Base-by-base conservation (phyloP, 2,113 vertebrate genomes). In the Centrocercus urophasianus region DNA sequence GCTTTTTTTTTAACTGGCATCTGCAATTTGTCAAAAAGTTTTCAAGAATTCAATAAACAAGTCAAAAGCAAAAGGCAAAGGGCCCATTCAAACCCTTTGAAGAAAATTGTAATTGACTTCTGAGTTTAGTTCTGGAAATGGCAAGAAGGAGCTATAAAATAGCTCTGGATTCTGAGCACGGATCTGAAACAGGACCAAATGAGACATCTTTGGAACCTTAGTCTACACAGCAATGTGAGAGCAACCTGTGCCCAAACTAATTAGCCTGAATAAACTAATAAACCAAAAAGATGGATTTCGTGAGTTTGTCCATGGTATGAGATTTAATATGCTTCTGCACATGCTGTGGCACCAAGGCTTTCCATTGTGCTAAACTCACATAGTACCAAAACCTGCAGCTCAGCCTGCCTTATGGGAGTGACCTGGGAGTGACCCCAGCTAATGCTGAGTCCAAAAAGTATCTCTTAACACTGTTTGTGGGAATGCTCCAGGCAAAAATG, bases 21-120 rank as follows among this genome's bases (percentile, higher is more conserved):
- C 19, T 40, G 48, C 24, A 76, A 32, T 76, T 69, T 59, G 2
- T 2, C 8, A 40, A 67, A 54, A 65, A 64, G 6, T 6, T 1
- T 0, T 30, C 5, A 80, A 71, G 8, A 86, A 77, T 83, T 71
- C 80, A 89, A 81, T 77, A 93, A 95, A 80, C 64, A 91, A 91
- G 32, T 71, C 27, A 50, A 79, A 76, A 16, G 60, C 14, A 60
- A 92, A 92, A 85, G 12, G 67, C 4, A 3, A 93, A 91, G 34
- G 50, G 11, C 3, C 3, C 22, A 78, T 81, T 34, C 21, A 34
- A 92, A 3, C 2, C 6, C 65, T 94, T 91, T 93, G 88, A 94
- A 80, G 82, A 87, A 94, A 96, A 91, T 83, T 83, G 38, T 73
- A 75, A 77, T 73, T 88, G 83, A 93, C 85, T 94, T 93, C 64